Evolutionary conservation across 2,888 invertebrate genomes (phyloP).

Genomic region (Ectemnius continuus): DNA sequence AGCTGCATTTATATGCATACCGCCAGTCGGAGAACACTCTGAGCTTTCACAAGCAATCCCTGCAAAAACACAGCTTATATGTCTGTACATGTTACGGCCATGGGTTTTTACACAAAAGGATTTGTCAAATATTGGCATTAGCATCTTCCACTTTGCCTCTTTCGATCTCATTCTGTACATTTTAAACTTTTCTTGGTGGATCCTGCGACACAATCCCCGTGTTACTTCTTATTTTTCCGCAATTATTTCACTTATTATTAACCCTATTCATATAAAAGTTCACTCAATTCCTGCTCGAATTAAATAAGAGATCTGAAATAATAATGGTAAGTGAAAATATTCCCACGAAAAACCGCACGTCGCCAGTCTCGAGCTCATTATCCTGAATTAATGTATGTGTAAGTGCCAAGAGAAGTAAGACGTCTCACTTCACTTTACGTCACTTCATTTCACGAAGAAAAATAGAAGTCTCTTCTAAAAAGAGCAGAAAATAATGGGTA

Average conservation of each 20-base stretch:
- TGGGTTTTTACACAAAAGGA: too few species aligned
- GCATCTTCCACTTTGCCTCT: too few species aligned
- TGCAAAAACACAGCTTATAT: conserved; percentile 26
- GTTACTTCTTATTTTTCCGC: background rate
- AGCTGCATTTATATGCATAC: conserved; percentile 57
- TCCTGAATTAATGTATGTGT: background rate
- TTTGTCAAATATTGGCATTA: too few species aligned
- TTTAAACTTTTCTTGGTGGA: background rate
- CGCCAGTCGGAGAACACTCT: conserved; percentile 40
- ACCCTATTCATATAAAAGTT: conserved; percentile 23
- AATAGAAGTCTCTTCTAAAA: too few species aligned
- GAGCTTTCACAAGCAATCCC: conserved; percentile 56
- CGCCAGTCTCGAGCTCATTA: background rate
- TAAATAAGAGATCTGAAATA: background rate
- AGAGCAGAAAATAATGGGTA: too few species aligned
- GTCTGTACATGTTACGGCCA: background rate
- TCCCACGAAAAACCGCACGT: background rate
- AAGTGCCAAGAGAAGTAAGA: background rate
- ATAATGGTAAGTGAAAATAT: background rate
- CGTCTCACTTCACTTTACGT: too few species aligned
- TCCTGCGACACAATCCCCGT: background rate
- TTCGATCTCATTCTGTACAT: background rate
- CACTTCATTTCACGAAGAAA: too few species aligned
- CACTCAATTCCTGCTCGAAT: background rate
- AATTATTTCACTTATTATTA: conserved; percentile 13